Base-by-base conservation (phyloP, 2,797 vertebrate species). In the Peromyscus nudipes region DNA sequence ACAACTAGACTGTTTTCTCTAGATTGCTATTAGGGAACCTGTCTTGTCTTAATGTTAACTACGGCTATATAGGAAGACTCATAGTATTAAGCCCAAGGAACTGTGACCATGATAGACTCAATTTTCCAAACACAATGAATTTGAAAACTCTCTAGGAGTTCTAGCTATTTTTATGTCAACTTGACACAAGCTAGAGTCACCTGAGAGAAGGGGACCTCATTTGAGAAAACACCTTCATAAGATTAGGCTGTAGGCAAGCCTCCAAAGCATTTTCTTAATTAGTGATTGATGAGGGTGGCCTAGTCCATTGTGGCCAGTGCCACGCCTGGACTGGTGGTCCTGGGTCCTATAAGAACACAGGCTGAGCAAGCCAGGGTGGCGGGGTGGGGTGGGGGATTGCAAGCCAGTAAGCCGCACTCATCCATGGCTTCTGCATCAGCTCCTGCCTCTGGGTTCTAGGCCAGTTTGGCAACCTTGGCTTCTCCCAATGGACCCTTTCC, bases 111-210 rank as follows among this genome's bases (percentile, higher is more conserved):
- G 12, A 89, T 0, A 89, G 46, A 71, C 7, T 34, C 57, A 89
- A 12, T 81, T 89, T 64, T 89, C 82, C 79, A 81, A 94, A 55
- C 60, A 80, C 40, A 87, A 57, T 52, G 16, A 75, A 80, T 86
- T 46, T 85, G 80, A 88, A 95, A 94, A 89, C 31, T 60, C 29
- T 80, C 21, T 62, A 52, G 86, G 29, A 40, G 23, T 29, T 14
- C 25, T 57, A 34, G 65, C 49, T 34, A 67, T 10, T 23, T 65
- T 84, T 52, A 52, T 52, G 52, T 52, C 52, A 65, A 65, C 57
- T 6, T 7, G 40, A 34, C 29, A 84, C 40, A 34, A 65, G 60
- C 60, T 13, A 65, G 40, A 21, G 60, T 65, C 62, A 13, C 2
- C 40, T 46, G 82, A 46, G 19, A 49, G 11, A 19, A 49, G 11